Percentiles rank a stretch among this genome's conserved stretches.
These are phyloP conservation scores for Siphamia tubifer DNA, from an alignment of 2,113 vertebrate species.

Conservation along the genomic window DNA sequence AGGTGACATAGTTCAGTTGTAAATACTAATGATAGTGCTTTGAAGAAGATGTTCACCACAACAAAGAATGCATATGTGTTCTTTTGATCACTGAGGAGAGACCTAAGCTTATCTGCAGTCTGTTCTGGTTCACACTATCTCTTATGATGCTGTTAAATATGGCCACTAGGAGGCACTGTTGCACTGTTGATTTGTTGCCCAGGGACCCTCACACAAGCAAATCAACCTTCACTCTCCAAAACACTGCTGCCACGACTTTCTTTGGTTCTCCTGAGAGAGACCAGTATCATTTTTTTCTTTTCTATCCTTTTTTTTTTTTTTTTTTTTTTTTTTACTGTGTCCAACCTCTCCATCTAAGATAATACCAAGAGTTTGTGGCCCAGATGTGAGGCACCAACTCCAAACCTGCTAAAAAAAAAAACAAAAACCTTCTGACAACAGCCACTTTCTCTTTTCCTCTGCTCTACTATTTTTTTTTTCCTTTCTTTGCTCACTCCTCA, in stretches of 20 bases:
- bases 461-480: conserved; percentile 10
- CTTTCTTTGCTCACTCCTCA: not conserved
- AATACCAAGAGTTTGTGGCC: conserved; percentile 46
- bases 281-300: conserved; percentile 40
- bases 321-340: conserved; percentile 33
- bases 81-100: not conserved
- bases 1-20: not conserved
- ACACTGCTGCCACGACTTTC: conserved; percentile 70
- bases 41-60: not conserved
- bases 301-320: conserved; percentile 32
- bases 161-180: conserved; percentile 54
- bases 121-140: not conserved
- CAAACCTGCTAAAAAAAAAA: conserved; percentile 37
- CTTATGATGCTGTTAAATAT: not conserved
- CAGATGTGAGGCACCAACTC: conserved; percentile 69
- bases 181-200: not conserved
- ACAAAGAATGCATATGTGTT: not conserved
- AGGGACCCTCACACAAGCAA: not conserved
- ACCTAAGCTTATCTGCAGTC: not conserved
- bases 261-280: conserved; percentile 63
- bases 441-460: conserved; percentile 55
- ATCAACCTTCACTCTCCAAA: conserved; percentile 17
- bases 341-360: conserved; percentile 65
- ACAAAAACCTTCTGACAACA: no score
- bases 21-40: not conserved